Evolutionary conservation across 2,797 vertebrate species (phyloP), one percentile per base, ranked within the genome.

Genomic region (Masticophis lateralis): DNA sequence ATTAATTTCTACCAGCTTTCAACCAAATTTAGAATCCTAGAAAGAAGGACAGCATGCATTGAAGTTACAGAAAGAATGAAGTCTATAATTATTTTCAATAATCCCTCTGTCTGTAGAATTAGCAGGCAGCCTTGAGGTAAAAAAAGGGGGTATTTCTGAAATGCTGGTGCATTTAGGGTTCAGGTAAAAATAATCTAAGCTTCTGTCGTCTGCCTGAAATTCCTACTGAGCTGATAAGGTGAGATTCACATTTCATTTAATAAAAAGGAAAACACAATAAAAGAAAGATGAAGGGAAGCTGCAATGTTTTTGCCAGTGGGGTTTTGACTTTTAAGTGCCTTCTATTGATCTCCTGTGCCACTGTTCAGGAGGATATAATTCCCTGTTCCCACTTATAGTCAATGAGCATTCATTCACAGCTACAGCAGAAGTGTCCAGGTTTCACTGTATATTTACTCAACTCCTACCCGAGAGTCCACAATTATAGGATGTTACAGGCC

Each of bases 11-110:
- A 18, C 6, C 5, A 92, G 43, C 60, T 95, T 93, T 27, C 22
- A 92, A 94, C 91, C 93, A 93, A 92, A 53, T 87, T 96, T 91
- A 94, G 89, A 94, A 91, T 91, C 22, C 87, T 25, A 79, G 93
- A 94, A 95, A 95, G 32, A 25, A 83, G 53, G 51, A 43, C 12
- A 6, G 32, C 32, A 87, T 74, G 25, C 59, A 51, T 79, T 51
- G 91, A 3, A 74, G 0, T 87, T 93, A 88, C 37, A 91, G 93
- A 79, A 93, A 89, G 87, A 92, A 94, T 18, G 3, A 20, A 91
- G 87, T 93, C 55, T 1, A 10, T 94, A 92, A 95, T 91, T 90
- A 87, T 90, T 92, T 93, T 93, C 22, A 89, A 92, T 94, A 94
- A 94, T 28, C 28, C 90, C 2, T 2, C 88, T 91, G 56, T 91